Percentiles rank a stretch among this genome's conserved stretches.
These are phyloP conservation scores for Phacellophora camtschatica DNA, from an alignment of 30 jellyfish, hydroid and myxozoan species.

Conservation along the genomic window DNA sequence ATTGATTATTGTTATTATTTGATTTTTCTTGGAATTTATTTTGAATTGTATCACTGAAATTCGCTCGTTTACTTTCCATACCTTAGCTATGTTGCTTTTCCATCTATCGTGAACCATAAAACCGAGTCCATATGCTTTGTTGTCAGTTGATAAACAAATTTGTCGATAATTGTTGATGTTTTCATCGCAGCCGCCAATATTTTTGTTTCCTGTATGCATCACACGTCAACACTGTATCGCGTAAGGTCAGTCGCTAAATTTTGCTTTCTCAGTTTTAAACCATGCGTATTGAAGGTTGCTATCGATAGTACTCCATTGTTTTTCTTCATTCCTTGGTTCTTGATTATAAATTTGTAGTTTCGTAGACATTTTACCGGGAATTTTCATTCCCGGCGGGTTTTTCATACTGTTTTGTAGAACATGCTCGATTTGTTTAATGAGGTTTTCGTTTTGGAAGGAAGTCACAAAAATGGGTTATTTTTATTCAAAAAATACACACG, in stretches of 20 bases:
- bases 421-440: no score
- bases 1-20: neutral
- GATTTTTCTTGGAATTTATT: neutral
- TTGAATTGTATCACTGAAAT: constrained; percentile 2
- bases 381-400: neutral
- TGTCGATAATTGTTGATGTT: constrained; percentile 15
- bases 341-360: neutral
- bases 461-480: no score
- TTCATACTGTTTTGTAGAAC: no score
- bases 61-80: constrained; percentile 19
- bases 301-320: constrained; percentile 19
- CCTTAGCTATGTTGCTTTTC: constrained; percentile 15
- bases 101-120: constrained; percentile 29
- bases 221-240: constrained; percentile 24
- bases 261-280: constrained; percentile 20
- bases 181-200: constrained; percentile 25
- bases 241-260: constrained; percentile 19
- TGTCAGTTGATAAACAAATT: constrained; percentile 16
- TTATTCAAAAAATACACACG: no score
- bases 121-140: constrained; percentile 30
- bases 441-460: no score
- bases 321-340: constrained; percentile 26
- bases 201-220: constrained; percentile 8
- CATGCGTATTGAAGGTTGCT: constrained; percentile 35
- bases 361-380: neutral